Base-by-base conservation (phyloP, 1,140 invertebrate genomes). In the Drosophila kikkawai region DNA sequence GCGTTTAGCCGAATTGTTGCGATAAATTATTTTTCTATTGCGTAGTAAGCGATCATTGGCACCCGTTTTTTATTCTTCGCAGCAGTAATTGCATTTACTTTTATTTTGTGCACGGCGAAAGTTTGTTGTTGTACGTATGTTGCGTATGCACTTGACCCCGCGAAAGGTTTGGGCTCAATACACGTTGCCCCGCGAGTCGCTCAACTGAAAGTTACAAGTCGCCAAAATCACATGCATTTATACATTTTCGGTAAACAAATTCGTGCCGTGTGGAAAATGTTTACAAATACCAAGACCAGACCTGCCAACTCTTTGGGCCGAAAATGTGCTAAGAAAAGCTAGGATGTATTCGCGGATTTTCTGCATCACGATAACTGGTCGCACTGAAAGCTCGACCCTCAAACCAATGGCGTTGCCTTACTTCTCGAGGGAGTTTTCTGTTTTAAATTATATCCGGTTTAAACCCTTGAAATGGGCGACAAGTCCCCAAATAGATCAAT, bases 31-130 rank as follows among this genome's bases (percentile, higher is more conserved):
- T 60, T 60, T 60, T 58, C 68, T 74, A 74, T 50, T 74, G 70
- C 70, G 70, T 73, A 73, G 55, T 74, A 47, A 34, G 66, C 69
- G 44, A 71, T 59, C 53, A 73, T 71, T 73, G 69, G 67, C 45
- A 71, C 53, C 69, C 37, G 63, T 53, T 55, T 39, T 56, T 56
- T 56, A 56, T 68, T 60, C 45, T 74, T 22, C 68, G 69, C 53
- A 65, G 61, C 47, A 73, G 45, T 51, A 59, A 73, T 42, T 32
- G 53, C 53, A 73, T 42, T 51, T 32, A 60, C 70, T 73, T 60
- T 34, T 68, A 39, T 70, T 39, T 51, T 26, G 11, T 17, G 61
- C 53, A 42, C 42, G 5, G 19, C 11, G 11, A 32, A 26, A 29
- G 39, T 55, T 53, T 22, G 42, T 53, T 36, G 57, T 29, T 48